Conservation (phyloP, 1,140 invertebrate species). For the Chionoecetes opilio region DNA sequence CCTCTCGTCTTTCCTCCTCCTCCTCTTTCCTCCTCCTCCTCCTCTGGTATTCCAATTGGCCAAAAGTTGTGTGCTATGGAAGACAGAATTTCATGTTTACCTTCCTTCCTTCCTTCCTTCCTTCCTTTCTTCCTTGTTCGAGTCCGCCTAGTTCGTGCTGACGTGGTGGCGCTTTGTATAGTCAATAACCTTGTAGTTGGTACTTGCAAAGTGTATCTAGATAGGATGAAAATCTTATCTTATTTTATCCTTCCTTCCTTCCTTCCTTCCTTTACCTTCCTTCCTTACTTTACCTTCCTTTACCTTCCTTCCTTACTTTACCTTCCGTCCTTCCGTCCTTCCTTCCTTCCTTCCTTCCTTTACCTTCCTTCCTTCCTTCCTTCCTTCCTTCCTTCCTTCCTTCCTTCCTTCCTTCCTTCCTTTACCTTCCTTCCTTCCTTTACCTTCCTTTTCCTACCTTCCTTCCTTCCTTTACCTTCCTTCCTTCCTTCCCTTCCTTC, state of each 20-base stretch:
- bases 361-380: background rate
- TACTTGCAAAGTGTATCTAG: too few relatives aligned
- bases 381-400: background rate
- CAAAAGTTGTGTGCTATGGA: background rate
- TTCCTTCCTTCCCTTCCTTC: too few relatives aligned
- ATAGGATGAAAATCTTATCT: too few relatives aligned
- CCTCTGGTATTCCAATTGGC: constrained; percentile 25
- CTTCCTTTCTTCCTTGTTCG: background rate
- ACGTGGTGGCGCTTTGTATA: too few relatives aligned
- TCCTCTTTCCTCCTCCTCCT: background rate
- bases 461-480: too few relatives aligned
- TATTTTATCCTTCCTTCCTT: too few relatives aligned
- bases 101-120: background rate
- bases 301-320: background rate
- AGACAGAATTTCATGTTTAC: background rate
- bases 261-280: background rate
- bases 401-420: too few relatives aligned
- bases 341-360: background rate
- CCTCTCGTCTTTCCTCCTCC: background rate
- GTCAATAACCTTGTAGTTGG: too few relatives aligned
- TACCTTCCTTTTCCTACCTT: too few relatives aligned
- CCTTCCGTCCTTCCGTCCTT: too few relatives aligned
- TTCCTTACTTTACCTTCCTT: background rate
- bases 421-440: background rate
- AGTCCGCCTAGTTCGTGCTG: too few relatives aligned